phyloP scores from a whole-genome alignment of 2,113 vertebrate genomes.

The Turnix velox region DNA sequence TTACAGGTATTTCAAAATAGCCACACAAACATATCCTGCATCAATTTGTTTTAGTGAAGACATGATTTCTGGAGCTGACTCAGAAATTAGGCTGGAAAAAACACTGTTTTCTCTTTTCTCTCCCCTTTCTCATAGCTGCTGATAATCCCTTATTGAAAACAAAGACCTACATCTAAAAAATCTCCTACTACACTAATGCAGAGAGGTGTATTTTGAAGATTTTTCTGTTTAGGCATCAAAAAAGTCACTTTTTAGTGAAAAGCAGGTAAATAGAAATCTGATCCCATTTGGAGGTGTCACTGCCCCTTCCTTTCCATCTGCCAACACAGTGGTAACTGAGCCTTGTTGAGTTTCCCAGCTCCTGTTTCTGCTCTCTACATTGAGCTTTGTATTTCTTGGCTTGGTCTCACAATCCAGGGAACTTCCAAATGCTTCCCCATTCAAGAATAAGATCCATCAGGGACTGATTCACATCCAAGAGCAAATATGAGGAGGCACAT shows the following conservation, averaged over 20 bases:
- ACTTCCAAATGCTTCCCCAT: not conserved
- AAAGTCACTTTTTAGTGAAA: not conserved
- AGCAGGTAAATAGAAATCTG: not conserved
- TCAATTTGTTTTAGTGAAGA: slow-evolving; percentile 13
- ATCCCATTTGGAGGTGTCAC: not conserved
- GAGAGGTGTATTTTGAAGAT: not conserved
- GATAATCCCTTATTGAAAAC: not conserved
- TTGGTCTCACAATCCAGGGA: not conserved
- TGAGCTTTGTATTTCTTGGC: not conserved
- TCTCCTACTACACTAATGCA: not conserved
- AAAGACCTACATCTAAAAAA: not conserved
- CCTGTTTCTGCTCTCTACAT: not conserved
- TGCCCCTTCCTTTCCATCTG: not conserved
- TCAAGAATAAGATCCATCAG: not conserved
- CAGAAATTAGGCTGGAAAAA: not conserved
- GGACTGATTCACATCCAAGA: slow-evolving; percentile 17
- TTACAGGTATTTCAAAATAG: slow-evolving; percentile 31
- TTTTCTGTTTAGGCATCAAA: not conserved
- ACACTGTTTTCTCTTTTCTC: not conserved
- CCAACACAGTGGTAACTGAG: not conserved
- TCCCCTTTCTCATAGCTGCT: not conserved
- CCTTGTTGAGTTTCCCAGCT: not conserved
- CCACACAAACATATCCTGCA: slow-evolving; percentile 9
- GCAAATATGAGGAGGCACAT: not conserved
- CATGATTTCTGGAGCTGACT: not conserved